A percentile compares a stretch with the other conserved stretches of the same genome.
phyloP scores from a whole-genome alignment of 1,140 invertebrate species.

The Eurosta solidaginis region DNA sequence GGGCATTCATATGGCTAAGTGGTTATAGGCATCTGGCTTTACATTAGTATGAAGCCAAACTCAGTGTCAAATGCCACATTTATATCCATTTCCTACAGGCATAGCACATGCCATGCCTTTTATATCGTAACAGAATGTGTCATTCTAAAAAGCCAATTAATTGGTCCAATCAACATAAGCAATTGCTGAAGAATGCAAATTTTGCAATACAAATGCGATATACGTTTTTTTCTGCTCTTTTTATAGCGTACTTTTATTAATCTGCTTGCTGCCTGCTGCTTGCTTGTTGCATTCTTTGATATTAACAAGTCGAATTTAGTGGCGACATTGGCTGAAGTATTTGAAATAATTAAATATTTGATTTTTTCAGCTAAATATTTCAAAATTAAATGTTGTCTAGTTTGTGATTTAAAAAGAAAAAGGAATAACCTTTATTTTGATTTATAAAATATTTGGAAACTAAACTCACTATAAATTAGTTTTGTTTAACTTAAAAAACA shows the following conservation, averaged over 20 bases:
- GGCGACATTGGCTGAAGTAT: neutral
- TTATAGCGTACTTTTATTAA: neutral
- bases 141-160: constrained; percentile 19
- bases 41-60: neutral
- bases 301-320: neutral
- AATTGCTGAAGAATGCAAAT: neutral
- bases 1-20: too few relatives aligned
- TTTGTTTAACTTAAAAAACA: too few relatives aligned
- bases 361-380: neutral
- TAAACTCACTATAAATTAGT: too few relatives aligned
- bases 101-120: neutral
- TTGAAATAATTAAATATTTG: neutral
- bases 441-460: too few relatives aligned
- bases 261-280: constrained; percentile 14
- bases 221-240: neutral
- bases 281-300: neutral
- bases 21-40: too few relatives aligned
- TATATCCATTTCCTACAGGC: neutral
- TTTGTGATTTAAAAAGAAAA: too few relatives aligned
- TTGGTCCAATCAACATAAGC: neutral
- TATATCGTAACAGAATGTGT: neutral
- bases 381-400: neutral
- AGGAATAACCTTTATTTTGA: too few relatives aligned
- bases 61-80: too few relatives aligned
- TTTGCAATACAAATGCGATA: neutral